Evolutionary conservation across 2,797 vertebrate genomes (phyloP).

Genomic region (Sebastolobus alascanus): DNA sequence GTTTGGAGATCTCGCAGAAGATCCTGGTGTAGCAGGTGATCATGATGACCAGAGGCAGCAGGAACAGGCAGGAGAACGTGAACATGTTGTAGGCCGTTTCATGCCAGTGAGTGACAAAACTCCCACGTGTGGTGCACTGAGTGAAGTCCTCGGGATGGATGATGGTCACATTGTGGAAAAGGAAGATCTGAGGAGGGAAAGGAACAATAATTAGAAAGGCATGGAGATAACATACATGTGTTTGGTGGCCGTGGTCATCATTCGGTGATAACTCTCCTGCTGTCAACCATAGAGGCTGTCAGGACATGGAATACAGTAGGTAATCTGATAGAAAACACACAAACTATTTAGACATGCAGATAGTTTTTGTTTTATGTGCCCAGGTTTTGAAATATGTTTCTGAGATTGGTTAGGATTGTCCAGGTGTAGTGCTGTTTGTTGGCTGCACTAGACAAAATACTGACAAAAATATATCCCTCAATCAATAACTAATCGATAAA

Average conservation of each 20-base stretch:
- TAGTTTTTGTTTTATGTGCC: background rate
- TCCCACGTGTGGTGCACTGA: conserved; percentile 90
- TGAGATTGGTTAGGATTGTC: background rate
- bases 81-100: conserved; percentile 93
- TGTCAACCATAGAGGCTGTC: background rate
- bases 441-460: background rate
- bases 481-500: background rate
- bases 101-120: conserved; percentile 88
- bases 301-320: background rate
- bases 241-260: background rate
- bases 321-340: no score
- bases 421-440: background rate
- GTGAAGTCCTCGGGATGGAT: conserved; percentile 86
- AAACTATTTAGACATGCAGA: background rate
- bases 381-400: background rate
- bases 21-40: conserved; percentile 90
- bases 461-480: background rate
- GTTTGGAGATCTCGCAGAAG: conserved; percentile 90
- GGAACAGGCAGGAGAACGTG: conserved; percentile 89
- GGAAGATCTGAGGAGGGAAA: conserved; percentile 82
- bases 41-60: conserved; percentile 92
- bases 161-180: conserved; percentile 88
- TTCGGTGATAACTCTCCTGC: background rate
- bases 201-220: background rate
- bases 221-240: background rate